Conservation (phyloP, 2,113 vertebrate genomes). For the Scopus umbretta region DNA sequence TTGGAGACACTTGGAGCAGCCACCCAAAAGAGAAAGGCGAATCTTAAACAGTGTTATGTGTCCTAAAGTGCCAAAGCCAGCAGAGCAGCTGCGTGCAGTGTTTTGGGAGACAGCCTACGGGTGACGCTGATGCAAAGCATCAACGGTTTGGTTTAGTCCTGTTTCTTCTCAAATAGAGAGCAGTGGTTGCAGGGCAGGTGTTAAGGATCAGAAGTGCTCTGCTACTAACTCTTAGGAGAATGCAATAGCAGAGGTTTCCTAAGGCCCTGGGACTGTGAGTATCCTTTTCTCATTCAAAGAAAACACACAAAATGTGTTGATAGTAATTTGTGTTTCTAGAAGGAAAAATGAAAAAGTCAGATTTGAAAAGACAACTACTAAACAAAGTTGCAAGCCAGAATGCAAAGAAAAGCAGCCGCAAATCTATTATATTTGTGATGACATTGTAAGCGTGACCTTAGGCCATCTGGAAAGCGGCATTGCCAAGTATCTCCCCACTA, state of each 20-base stretch:
- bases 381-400: not conserved
- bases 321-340: not conserved
- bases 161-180: not conserved
- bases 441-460: not conserved
- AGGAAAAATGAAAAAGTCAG: not conserved
- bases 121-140: not conserved
- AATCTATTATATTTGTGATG: not conserved
- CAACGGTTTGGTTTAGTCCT: not conserved
- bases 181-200: not conserved
- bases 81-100: not conserved
- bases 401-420: not conserved
- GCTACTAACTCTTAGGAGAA: not conserved
- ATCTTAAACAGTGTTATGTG: not conserved
- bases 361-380: not conserved
- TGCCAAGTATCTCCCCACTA: not conserved
- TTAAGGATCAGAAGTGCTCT: not conserved
- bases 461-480: not conserved
- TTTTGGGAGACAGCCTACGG: not conserved
- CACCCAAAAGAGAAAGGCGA: not conserved
- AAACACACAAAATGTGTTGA: not conserved
- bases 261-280: not conserved
- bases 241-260: not conserved
- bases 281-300: not conserved
- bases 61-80: not conserved
- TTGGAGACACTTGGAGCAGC: not conserved